Percentiles rank a stretch among this genome's conserved stretches.
phyloP scores from a whole-genome alignment of 2,797 vertebrate genomes.

The Babyrousa celebensis region DNA sequence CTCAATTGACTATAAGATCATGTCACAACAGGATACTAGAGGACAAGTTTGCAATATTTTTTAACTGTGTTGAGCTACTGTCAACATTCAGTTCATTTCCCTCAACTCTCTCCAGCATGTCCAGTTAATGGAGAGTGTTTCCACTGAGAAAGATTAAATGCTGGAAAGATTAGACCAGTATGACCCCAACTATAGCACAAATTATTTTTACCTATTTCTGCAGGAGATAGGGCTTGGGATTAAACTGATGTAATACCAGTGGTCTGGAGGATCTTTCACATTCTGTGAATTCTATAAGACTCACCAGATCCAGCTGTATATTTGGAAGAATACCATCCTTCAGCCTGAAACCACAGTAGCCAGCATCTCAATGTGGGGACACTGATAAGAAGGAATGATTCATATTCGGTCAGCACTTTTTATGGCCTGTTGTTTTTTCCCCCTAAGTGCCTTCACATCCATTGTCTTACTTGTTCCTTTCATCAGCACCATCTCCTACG shows the following conservation, averaged over 20 bases:
- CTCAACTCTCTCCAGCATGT: background rate
- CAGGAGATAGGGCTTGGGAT: background rate
- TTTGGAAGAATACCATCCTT: background rate
- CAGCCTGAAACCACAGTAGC: background rate
- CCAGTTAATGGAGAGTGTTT: background rate
- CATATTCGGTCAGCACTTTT: background rate
- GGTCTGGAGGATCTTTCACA: background rate
- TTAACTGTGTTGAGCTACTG: background rate
- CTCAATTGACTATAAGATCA: background rate
- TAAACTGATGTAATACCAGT: background rate
- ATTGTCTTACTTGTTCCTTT: background rate
- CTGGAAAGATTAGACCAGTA: background rate
- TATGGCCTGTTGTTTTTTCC: background rate
- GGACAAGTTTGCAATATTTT: background rate
- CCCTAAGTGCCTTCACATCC: background rate
- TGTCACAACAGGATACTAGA: conserved; percentile 11
- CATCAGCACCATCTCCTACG: background rate
- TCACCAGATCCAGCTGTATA: background rate
- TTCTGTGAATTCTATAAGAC: background rate
- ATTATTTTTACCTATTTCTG: conserved; percentile 34
- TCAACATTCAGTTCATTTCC: background rate
- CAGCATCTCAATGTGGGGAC: background rate
- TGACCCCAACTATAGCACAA: background rate
- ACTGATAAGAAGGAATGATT: background rate
- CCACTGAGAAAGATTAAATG: background rate